Evolutionary conservation across 2,113 vertebrate species (phyloP).

Genomic region (Clupea harengus): DNA sequence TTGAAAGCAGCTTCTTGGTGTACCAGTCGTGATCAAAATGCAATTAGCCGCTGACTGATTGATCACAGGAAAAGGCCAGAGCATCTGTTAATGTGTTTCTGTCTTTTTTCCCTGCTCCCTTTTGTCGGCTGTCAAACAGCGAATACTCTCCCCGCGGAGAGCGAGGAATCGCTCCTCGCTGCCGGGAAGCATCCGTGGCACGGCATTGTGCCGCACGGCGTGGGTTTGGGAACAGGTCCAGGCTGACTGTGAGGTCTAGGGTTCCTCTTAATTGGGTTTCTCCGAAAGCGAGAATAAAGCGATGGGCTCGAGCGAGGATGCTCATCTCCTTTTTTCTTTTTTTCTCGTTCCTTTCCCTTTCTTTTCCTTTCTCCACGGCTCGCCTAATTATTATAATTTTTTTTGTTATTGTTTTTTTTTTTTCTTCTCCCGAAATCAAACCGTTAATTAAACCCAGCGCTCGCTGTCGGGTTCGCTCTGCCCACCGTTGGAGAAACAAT

Average conservation of each 20-base stretch:
- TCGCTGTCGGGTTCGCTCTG: not conserved
- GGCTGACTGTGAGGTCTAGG: not conserved
- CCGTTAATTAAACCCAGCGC: not conserved
- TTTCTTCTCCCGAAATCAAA: not conserved
- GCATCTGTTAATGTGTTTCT: not conserved
- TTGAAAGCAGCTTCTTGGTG: not conserved
- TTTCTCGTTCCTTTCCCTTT: no score
- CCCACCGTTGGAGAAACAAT: not conserved
- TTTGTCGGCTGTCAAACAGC: no score
- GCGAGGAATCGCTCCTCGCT: no score
- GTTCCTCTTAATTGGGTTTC: not conserved
- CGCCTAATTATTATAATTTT: not conserved
- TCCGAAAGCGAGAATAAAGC: not conserved
- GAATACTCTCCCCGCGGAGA: no score
- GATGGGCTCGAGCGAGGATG: not conserved
- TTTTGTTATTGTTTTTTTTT: not conserved
- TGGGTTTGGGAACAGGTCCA: not conserved
- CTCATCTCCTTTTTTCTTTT: not conserved
- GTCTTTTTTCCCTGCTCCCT: no score
- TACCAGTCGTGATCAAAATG: not conserved
- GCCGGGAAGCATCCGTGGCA: no score
- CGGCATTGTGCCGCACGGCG: no score
- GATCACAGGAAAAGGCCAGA: not conserved
- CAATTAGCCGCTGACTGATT: not conserved
- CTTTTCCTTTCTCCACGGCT: not conserved